A percentile compares a stretch with the other conserved stretches of the same genome.
phyloP scores from a whole-genome alignment of 2,888 invertebrate genomes.

The Patella caerulea region DNA sequence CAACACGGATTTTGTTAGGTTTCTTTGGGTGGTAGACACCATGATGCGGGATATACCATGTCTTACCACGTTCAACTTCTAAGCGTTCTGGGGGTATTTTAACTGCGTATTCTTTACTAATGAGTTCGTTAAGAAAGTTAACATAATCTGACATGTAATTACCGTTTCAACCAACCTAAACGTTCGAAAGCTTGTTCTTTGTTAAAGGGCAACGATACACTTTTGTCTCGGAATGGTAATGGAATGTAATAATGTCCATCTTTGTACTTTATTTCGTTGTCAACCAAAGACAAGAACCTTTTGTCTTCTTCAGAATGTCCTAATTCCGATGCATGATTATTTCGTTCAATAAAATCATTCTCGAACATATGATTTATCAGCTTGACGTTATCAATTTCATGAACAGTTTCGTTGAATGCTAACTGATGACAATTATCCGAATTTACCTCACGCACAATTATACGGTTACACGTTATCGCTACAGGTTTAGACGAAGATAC shows the following conservation, averaged over 20 bases:
- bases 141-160: conserved; percentile 21
- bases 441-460: not conserved
- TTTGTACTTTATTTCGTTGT: conserved; percentile 11
- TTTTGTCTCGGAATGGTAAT: conserved; percentile 19
- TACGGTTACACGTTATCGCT: not conserved
- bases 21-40: no score
- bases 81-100: no score
- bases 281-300: conserved; percentile 16
- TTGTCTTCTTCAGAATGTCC: conserved; percentile 19
- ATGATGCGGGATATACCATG: no score
- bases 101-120: no score
- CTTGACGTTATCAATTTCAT: not conserved
- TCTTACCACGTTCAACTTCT: no score
- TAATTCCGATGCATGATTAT: not conserved
- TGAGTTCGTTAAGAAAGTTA: conserved; percentile 18
- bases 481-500: not conserved
- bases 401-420: not conserved
- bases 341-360: not conserved
- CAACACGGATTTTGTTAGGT: no score
- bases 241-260: conserved; percentile 14
- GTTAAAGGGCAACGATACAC: conserved; percentile 4
- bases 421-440: not conserved
- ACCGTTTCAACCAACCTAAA: not conserved
- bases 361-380: not conserved
- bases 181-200: conserved; percentile 5